phyloP scores from a whole-genome alignment of 2,888 invertebrate genomes.

The Nasonia oneida region DNA sequence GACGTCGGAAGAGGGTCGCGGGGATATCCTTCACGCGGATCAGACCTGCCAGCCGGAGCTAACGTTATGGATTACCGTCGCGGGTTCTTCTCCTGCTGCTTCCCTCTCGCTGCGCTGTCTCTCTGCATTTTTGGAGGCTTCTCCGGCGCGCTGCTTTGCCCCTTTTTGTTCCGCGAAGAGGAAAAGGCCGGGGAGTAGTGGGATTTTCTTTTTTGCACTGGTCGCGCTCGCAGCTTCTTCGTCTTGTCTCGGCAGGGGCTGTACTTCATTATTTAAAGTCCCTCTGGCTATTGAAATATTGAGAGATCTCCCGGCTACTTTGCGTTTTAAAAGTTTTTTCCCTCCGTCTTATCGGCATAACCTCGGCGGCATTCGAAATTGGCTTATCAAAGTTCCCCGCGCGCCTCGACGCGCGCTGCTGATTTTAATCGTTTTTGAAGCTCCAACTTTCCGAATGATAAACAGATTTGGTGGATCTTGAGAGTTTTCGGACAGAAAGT shows the following conservation, averaged over 20 bases:
- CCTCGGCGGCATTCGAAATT: constrained; percentile 47
- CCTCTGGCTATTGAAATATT: constrained; percentile 56
- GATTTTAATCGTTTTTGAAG: constrained; percentile 53
- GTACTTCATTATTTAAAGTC: constrained; percentile 59
- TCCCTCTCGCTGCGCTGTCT: not conserved
- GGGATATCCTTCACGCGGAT: constrained; percentile 59
- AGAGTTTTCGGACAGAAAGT: constrained; percentile 2
- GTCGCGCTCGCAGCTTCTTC: not conserved
- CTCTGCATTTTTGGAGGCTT: constrained; percentile 33
- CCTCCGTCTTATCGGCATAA: not conserved
- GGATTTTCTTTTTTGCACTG: constrained; percentile 27
- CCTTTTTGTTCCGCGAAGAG: not conserved
- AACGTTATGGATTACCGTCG: constrained; percentile 61
- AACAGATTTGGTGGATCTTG: constrained; percentile 40
- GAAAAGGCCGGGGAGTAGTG: not conserved
- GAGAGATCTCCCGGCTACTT: constrained; percentile 49
- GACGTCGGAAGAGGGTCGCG: constrained; percentile 29
- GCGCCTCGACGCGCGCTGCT: constrained; percentile 4
- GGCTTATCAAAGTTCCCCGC: constrained; percentile 50
- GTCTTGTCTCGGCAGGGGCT: not conserved
- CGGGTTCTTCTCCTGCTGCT: constrained; percentile 28
- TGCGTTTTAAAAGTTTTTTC: constrained; percentile 50
- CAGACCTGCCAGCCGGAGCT: constrained; percentile 52
- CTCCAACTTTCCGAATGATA: constrained; percentile 48
- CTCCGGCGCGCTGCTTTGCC: not conserved